Evolutionary conservation across 2,888 invertebrate genomes (phyloP), one percentile per base, ranked within the genome.

Genomic region (Acanthosoma haemorrhoidale): DNA sequence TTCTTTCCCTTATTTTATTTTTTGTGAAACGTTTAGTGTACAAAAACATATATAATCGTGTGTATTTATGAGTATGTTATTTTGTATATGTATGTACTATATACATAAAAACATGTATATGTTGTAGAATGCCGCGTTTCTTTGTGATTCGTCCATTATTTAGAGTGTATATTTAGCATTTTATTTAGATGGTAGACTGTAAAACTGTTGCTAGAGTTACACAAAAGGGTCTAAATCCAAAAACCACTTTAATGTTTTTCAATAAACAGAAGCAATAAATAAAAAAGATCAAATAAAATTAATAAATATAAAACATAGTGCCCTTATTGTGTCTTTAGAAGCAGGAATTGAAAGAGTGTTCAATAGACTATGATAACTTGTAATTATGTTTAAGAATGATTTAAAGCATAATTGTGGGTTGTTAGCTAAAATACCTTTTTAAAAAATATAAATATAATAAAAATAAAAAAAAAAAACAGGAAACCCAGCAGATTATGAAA

Each of bases 41-140:
- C 34, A 60, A 60, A n/a, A n/a, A n/a, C n/a, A n/a, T n/a, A n/a
- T n/a, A 60, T 60, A 32, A 43, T 60, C 34, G 60, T 34, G 36
- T 34, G 60, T 60, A 60, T 60, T 60, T 60, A 60, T 60, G 36
- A 34, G 9, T 60, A 60, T 60, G 4, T 36, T 43, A 43, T 21
- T 11, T 21, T 43, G 43, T 43, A 41, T 41, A n/a, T 16, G 18
- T 41, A 43, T 25, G 25, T 13, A 21, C 4, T 32, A 32, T 32
- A 32, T 32, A 32, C 9, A 32, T 32, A 32, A 6, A 3, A 13
- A n/a, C n/a, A n/a, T n/a, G n/a, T n/a, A n/a, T 5, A 41, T 41
- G 4, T 9, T 15, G 3, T 36, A 60, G 60, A 13, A 60, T 60
- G 60, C 32, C 18, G 25, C 43, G 60, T 34, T 60, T 34, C 18